These are phyloP conservation scores for Chlorospingus flavigularis DNA, from an alignment of 2,797 vertebrate species.

Conservation along the genomic window DNA sequence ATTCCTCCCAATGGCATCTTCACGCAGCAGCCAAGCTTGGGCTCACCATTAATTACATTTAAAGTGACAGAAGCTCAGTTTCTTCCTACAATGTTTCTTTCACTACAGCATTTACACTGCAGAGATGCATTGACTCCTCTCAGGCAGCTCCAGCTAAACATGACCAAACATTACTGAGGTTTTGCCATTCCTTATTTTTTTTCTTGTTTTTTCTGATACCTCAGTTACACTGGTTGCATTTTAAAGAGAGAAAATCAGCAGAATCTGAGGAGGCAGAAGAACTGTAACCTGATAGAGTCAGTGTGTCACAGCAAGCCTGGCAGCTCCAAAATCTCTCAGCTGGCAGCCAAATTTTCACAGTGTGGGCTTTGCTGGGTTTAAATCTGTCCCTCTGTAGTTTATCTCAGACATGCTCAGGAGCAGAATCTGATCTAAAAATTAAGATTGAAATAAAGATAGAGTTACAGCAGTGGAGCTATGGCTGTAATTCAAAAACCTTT, in stretches of 20 bases:
- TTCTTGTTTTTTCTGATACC: not conserved
- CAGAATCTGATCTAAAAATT: not conserved
- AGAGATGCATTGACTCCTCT: not conserved
- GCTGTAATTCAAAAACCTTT: not conserved
- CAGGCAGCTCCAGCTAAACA: not conserved
- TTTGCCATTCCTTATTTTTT: not conserved
- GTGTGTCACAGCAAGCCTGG: not conserved
- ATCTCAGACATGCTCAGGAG: not conserved
- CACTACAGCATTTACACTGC: not conserved
- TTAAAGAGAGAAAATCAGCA: not conserved
- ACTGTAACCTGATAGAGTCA: not conserved
- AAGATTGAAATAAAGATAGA: not conserved
- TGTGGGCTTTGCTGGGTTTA: not conserved
- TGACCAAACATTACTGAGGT: not conserved
- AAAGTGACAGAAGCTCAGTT: not conserved
- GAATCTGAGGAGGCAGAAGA: not conserved
- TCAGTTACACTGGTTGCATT: not conserved
- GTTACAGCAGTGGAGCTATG: not conserved
- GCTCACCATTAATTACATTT: not conserved
- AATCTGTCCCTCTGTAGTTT: not conserved
- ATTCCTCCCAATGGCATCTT: not conserved
- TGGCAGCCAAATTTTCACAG: not conserved
- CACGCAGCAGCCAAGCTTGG: not conserved
- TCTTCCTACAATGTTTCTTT: not conserved
- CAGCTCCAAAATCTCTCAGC: not conserved